Evolutionary conservation across 2,113 vertebrate species (phyloP), one percentile per base, ranked within the genome.

Genomic region (Cichladusa arquata): DNA sequence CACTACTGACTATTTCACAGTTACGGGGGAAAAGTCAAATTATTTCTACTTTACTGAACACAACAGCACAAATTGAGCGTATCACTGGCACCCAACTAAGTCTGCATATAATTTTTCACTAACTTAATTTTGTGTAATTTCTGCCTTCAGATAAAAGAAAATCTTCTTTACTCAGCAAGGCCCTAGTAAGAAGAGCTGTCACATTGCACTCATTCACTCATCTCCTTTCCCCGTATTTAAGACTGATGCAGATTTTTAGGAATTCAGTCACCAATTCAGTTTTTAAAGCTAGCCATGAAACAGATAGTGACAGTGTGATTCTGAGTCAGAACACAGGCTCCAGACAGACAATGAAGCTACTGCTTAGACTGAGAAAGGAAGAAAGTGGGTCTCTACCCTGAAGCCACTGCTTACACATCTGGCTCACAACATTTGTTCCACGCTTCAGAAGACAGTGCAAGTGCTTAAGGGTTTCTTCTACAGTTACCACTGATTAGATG

Each of bases 1-100:
- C 13, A 19, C 2, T 4, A 42, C 36, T 67, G 33, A 8, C 33
- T 31, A 20, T 26, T 57, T n/a, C 53, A 60, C 14, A 25, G 12
- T 1, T 5, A 0, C 6, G 5, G 14, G 1, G 1, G 1, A 2
- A 4, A 38, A 34, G 9, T 24, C 22, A 82, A 87, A 64, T 47
- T 5, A 81, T 60, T 72, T 15, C 4, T 71, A 45, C 72, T 90
- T 56, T 36, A 56, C 22, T 33, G 36, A 31, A 60, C 31, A 53
- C 34, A 84, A 50, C 12, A 71, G 65, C 25, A 84, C 23, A 58
- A 62, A 76, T 9, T 48, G 10, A 72, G 36, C 3, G 0, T 12
- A 67, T 18, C 26, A 71, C 22, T 38, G 19, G 44, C 40, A 66
- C 5, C 9, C 56, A 84, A 48, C 34, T 67, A 81, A 64, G 45